A percentile compares a stretch with the other conserved stretches of the same genome.
Evolutionary conservation across 2,888 invertebrate species (phyloP).

Genomic region (Yponomeuta evonymella): DNA sequence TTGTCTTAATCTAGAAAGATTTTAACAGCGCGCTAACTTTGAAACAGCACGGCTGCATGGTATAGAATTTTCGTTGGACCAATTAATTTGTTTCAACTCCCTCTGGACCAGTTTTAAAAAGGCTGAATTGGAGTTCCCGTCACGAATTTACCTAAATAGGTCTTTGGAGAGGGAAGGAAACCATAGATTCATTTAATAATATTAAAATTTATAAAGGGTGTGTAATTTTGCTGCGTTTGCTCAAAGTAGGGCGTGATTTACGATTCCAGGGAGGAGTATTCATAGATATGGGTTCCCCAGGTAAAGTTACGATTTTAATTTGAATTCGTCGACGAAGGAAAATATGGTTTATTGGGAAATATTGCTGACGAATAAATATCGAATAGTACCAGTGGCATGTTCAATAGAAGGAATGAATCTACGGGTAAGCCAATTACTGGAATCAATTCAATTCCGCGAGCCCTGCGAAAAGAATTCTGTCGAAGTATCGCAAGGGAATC

Average conservation of each 20-base stretch:
- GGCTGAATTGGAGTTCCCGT: slow-evolving; percentile 20
- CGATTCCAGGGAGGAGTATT: background rate
- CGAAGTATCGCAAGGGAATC: slow-evolving; percentile 19
- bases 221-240: no score
- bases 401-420: slow-evolving; percentile 12
- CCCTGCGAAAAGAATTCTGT: slow-evolving; percentile 35
- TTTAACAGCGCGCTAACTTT: background rate
- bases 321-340: background rate
- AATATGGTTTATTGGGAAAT: background rate
- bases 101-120: background rate
- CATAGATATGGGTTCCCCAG: background rate
- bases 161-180: background rate
- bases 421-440: slow-evolving; percentile 38
- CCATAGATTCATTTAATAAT: background rate
- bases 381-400: background rate
- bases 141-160: slow-evolving; percentile 28
- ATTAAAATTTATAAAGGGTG: no score
- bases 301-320: slow-evolving; percentile 19
- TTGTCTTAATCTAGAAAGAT: background rate
- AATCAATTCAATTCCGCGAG: slow-evolving; percentile 39
- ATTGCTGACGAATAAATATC: background rate
- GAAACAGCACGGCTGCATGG: background rate
- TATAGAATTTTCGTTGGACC: background rate
- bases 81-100: background rate
- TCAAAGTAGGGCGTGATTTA: background rate